phyloP scores from a whole-genome alignment of 2,797 vertebrate genomes.

The Bradypodion pumilum region DNA sequence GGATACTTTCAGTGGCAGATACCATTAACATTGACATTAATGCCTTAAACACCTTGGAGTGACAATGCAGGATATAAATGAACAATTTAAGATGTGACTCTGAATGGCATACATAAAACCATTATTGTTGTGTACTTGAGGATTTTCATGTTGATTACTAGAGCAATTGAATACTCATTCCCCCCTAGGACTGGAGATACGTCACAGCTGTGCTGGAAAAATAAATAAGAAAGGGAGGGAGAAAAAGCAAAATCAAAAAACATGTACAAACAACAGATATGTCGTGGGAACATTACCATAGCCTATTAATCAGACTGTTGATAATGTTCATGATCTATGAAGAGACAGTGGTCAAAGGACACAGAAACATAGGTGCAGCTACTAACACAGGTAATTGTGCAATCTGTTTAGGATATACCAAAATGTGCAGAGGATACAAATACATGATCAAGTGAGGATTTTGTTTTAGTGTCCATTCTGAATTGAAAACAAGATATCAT shows the following conservation, averaged over 20 bases:
- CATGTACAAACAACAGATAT: not conserved
- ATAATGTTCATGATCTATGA: not conserved
- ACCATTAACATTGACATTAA: conserved; percentile 11
- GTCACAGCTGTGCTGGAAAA: not conserved
- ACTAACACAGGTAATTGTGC: too few relatives aligned
- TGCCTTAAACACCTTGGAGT: not conserved
- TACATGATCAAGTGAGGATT: not conserved
- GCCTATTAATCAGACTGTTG: not conserved
- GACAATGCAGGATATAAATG: not conserved
- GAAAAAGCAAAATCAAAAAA: not conserved
- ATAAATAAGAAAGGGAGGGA: too few relatives aligned
- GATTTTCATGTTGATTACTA: conserved; percentile 14
- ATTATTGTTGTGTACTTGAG: conserved; percentile 21
- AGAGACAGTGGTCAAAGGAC: not conserved
- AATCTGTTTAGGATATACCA: too few relatives aligned
- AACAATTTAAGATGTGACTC: not conserved
- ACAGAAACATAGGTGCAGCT: not conserved
- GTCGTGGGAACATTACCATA: not conserved
- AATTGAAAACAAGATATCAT: not conserved
- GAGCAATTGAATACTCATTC: not conserved
- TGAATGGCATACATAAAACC: not conserved
- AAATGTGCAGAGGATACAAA: not conserved
- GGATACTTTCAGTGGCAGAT: not conserved
- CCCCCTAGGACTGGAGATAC: too few relatives aligned
- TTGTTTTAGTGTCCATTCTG: not conserved